Conservation (phyloP, 2,888 invertebrate genomes). For the Girardia tigrina region DNA sequence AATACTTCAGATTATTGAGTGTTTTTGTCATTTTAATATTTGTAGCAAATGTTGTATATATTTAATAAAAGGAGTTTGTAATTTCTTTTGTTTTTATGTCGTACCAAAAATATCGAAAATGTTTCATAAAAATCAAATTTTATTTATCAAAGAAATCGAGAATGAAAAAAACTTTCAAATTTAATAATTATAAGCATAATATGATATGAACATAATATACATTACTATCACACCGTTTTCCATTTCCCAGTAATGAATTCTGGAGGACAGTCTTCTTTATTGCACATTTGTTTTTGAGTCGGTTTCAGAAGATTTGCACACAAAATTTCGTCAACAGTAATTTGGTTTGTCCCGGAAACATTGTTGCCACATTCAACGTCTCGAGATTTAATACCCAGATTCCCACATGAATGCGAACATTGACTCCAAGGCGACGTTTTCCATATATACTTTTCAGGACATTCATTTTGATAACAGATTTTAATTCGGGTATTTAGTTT, state of each 20-base stretch:
- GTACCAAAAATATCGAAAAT: too few species aligned
- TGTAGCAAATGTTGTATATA: too few species aligned
- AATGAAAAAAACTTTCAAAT: too few species aligned
- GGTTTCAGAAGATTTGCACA: neutral
- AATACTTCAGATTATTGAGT: too few species aligned
- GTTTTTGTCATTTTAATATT: too few species aligned
- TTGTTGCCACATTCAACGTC: conserved; percentile 25
- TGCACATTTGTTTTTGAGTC: neutral
- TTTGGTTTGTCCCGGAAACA: neutral
- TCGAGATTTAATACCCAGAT: neutral
- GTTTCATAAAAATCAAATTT: too few species aligned
- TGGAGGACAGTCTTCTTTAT: conserved; percentile 5
- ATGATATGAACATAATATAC: neutral
- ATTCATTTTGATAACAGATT: conserved; percentile 20
- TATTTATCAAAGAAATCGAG: too few species aligned
- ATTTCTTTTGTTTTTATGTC: too few species aligned
- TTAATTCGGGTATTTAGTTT: neutral
- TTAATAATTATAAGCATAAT: neutral
- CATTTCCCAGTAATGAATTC: conserved; percentile 28
- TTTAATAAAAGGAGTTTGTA: too few species aligned
- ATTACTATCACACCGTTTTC: neutral
- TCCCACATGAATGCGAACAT: conserved; percentile 33
- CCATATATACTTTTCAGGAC: conserved; percentile 21
- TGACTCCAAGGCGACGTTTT: neutral
- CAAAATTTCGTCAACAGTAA: neutral